Percentiles rank a stretch among this genome's conserved stretches.
phyloP scores from a whole-genome alignment of 2,797 vertebrate species.

The Parambassis ranga region DNA sequence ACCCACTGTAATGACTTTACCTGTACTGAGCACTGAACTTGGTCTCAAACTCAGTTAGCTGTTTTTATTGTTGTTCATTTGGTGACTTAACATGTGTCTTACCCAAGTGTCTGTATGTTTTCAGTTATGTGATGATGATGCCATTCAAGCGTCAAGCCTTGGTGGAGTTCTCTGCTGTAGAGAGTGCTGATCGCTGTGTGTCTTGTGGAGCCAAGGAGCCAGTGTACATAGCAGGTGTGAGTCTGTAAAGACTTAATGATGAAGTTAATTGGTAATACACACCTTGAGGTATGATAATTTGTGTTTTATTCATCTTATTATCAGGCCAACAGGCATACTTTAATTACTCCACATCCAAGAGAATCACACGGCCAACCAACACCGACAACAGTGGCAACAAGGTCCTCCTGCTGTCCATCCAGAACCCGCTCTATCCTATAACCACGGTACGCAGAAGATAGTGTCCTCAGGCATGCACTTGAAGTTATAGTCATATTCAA shows the following conservation, averaged over 20 bases:
- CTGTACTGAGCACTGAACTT: no score
- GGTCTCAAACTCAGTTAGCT: no score
- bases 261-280: background rate
- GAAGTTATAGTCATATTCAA: no score
- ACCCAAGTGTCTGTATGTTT: background rate
- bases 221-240: slow-evolving; percentile 87
- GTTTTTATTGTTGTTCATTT: no score
- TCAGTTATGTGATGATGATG: slow-evolving; percentile 99
- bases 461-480: no score
- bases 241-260: background rate
- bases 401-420: slow-evolving; percentile 95
- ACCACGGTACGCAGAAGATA: slow-evolving; percentile 91
- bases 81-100: no score
- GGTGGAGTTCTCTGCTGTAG: slow-evolving; percentile 92
- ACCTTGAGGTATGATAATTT: background rate
- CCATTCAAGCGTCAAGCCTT: slow-evolving; percentile 96
- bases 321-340: slow-evolving; percentile 94
- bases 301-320: slow-evolving; percentile 9
- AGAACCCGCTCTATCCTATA: slow-evolving; percentile 98
- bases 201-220: slow-evolving; percentile 88
- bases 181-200: slow-evolving; percentile 93
- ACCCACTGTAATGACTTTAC: no score
- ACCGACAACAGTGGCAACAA: slow-evolving; percentile 96
- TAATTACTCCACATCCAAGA: slow-evolving; percentile 97
- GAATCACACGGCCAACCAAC: slow-evolving; percentile 94